Evolutionary conservation across 2,113 vertebrate species (phyloP).

Genomic region (Gulo gulo): DNA sequence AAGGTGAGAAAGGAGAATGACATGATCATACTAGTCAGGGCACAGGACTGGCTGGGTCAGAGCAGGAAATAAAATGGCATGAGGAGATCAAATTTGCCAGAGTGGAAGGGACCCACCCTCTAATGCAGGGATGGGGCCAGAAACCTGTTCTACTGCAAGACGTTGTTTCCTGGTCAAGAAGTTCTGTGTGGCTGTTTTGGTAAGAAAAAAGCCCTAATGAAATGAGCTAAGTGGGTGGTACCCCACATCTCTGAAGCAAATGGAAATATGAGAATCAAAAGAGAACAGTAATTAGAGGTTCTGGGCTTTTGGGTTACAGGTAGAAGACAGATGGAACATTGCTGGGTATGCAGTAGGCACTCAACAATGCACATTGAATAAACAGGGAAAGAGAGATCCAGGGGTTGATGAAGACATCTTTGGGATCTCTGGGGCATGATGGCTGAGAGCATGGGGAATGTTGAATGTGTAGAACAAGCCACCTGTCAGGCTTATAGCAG

Average conservation of each 20-base stretch:
- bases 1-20: constrained; percentile 27
- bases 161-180: not conserved
- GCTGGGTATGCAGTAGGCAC: not conserved
- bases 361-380: not conserved
- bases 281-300: not conserved
- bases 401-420: not conserved
- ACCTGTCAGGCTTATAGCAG: not conserved
- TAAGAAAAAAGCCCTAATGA: not conserved
- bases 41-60: not conserved
- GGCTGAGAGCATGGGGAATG: not conserved
- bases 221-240: not conserved
- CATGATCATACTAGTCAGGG: constrained; percentile 11
- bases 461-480: not conserved
- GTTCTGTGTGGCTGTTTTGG: not conserved
- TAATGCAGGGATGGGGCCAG: not conserved
- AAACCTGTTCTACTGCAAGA: constrained; percentile 17
- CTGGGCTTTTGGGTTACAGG: not conserved
- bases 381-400: not conserved
- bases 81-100: constrained; percentile 18
- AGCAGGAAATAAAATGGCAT: constrained; percentile 35
- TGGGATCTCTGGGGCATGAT: not conserved
- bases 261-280: not conserved
- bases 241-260: not conserved
- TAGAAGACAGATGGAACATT: not conserved
- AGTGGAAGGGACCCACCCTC: constrained; percentile 22